Percentiles rank a stretch among this genome's conserved stretches.
Evolutionary conservation across 2,113 vertebrate genomes (phyloP).

Genomic region (Rhinolophus sinicus): DNA sequence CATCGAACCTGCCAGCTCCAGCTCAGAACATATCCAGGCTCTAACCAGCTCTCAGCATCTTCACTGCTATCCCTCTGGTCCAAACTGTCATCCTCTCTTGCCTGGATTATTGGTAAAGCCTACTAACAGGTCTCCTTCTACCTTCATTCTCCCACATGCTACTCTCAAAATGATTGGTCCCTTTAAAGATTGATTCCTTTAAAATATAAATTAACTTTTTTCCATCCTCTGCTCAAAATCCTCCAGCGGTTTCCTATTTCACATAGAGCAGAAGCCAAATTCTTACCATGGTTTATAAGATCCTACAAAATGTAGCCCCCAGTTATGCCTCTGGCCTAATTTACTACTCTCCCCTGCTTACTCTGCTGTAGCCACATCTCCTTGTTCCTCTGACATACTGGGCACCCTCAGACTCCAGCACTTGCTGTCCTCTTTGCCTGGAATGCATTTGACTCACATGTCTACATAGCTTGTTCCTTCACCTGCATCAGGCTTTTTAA

Average conservation of each 20-base stretch:
- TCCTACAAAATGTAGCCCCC: neutral
- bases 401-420: neutral
- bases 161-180: neutral
- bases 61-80: neutral
- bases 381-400: neutral
- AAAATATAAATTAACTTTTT: conserved; percentile 25
- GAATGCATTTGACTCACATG: neutral
- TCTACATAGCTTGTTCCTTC: neutral
- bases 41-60: neutral
- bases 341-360: neutral
- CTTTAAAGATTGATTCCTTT: neutral
- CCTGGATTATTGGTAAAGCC: neutral
- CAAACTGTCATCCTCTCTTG: neutral
- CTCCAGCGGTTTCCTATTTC: neutral
- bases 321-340: neutral
- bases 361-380: neutral
- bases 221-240: neutral
- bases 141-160: neutral
- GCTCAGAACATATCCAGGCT: neutral
- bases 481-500: neutral
- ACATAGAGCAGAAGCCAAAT: neutral
- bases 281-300: neutral
- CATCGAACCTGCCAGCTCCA: neutral
- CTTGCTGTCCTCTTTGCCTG: neutral
- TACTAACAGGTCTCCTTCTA: neutral